Percentiles rank a stretch among this genome's conserved stretches.
phyloP scores from a whole-genome alignment of 2,888 invertebrate species.

The Drosophila meridionalis region DNA sequence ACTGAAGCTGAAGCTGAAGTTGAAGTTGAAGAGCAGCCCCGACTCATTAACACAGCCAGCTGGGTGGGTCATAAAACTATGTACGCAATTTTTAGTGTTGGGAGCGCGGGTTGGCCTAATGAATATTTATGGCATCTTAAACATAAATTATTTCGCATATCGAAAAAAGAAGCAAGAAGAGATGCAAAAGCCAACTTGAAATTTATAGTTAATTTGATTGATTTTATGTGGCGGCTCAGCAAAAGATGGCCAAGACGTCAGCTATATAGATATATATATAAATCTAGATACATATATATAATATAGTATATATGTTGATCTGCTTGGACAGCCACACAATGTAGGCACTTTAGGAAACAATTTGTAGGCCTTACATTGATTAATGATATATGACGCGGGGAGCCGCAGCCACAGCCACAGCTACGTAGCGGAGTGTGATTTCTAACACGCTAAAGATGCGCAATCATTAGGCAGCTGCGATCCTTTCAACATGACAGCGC shows the following conservation, averaged over 20 bases:
- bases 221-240: conserved; percentile 67
- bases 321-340: conserved; percentile 46
- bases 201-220: conserved; percentile 81
- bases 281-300: background rate
- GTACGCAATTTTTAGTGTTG: conserved; percentile 60
- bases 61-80: conserved; percentile 66
- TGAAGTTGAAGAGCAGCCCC: conserved; percentile 41
- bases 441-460: conserved; percentile 74
- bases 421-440: conserved; percentile 61
- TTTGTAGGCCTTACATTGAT: conserved; percentile 66
- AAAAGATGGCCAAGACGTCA: conserved; percentile 18
- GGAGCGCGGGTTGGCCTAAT: conserved; percentile 54
- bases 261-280: conserved; percentile 1
- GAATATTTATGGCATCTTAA: conserved; percentile 77
- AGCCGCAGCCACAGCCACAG: conserved; percentile 11
- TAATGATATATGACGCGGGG: conserved; percentile 48
- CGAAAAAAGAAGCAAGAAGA: conserved; percentile 40
- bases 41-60: conserved; percentile 59
- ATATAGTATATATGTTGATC: conserved; percentile 1
- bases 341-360: conserved; percentile 52
- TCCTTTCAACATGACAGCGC: conserved; percentile 79
- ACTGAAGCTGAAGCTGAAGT: conserved; percentile 14
- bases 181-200: conserved; percentile 37
- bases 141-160: conserved; percentile 78
- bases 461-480: conserved; percentile 81